phyloP scores from a whole-genome alignment of 64 coral and sea anemone genomes.

The Pachyseris speciosa region DNA sequence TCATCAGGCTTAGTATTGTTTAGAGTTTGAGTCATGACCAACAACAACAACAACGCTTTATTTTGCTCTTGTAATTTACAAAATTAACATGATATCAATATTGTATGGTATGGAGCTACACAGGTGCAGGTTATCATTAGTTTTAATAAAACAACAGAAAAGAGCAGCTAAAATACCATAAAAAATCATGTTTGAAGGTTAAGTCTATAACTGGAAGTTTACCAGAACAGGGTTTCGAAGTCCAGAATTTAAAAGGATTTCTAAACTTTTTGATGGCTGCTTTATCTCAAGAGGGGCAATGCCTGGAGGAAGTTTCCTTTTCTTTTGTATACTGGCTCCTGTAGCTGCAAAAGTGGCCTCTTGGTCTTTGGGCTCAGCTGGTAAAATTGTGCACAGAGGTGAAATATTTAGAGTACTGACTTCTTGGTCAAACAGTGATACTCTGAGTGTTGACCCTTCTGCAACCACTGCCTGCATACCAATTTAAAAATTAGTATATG shows the following conservation, averaged over 20 bases:
- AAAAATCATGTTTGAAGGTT: too few relatives aligned
- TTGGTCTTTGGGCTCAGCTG: neutral
- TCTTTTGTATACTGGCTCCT: neutral
- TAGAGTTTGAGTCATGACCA: too few relatives aligned
- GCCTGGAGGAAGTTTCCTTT: conserved; percentile 26
- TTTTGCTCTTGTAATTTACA: too few relatives aligned
- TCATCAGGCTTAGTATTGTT: too few relatives aligned
- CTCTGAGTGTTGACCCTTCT: neutral
- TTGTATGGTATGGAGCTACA: too few relatives aligned
- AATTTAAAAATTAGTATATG: too few relatives aligned
- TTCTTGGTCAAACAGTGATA: neutral
- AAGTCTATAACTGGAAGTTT: conserved; percentile 4
- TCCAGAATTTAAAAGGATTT: conserved; percentile 54
- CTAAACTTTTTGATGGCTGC: conserved; percentile 48
- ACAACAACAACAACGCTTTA: too few relatives aligned
- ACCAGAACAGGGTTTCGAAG: conserved; percentile 16
- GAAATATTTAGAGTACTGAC: neutral
- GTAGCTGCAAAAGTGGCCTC: neutral
- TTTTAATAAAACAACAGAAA: too few relatives aligned
- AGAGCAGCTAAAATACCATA: too few relatives aligned
- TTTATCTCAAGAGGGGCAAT: conserved; percentile 24
- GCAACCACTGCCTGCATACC: neutral
- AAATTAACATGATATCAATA: too few relatives aligned
- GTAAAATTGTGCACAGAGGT: conserved; percentile 10
- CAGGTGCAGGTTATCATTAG: too few relatives aligned